Evolutionary conservation across 2,797 vertebrate genomes (phyloP), one percentile per base, ranked within the genome.

Genomic region (Lacerta agilis): DNA sequence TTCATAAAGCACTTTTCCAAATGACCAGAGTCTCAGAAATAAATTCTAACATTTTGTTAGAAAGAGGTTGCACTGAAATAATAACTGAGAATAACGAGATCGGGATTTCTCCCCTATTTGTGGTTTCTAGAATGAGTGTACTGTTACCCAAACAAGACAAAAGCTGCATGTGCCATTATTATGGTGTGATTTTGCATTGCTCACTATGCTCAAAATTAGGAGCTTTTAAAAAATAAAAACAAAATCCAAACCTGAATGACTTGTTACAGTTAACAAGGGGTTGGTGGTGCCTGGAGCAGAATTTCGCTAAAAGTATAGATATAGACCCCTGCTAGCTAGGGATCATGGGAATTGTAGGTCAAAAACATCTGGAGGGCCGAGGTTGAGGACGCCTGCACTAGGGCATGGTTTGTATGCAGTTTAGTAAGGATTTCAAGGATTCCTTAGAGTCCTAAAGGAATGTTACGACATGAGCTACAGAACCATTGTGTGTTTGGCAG

Each of bases 41-140:
- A 67, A 29, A 11, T 82, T 43, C 38, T 67, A 29, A 13, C 23
- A 11, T 41, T 79, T 69, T 78, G 49, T 67, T 79, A 86, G 75
- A 88, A 17, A 75, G 66, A 86, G 87, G 33, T 15, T 64, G 27
- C 9, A 66, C 8, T 82, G 38, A 72, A 78, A 13, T 81, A 55
- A 55, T 55, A 55, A 55, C 20, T 88, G 85, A 67, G 72, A 77
- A 86, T 73, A 78, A 29, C 55, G 10, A 36, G 38, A 10, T 33
- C 3, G 72, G 25, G 33, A 43, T 36, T 29, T 86, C 4, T 84
- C 11, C 7, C 33, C 20, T 71, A 71, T 17, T 86, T 83, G 79
- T 27, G 5, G 58, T 88, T 94, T 88, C 72, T 55, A 92, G 73
- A 58, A 72, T 43, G n/a, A 66, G n/a, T 25, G n/a, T 67, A 55